phyloP scores from a whole-genome alignment of 2,113 vertebrate species.

The Phylloscopus trochilus region DNA sequence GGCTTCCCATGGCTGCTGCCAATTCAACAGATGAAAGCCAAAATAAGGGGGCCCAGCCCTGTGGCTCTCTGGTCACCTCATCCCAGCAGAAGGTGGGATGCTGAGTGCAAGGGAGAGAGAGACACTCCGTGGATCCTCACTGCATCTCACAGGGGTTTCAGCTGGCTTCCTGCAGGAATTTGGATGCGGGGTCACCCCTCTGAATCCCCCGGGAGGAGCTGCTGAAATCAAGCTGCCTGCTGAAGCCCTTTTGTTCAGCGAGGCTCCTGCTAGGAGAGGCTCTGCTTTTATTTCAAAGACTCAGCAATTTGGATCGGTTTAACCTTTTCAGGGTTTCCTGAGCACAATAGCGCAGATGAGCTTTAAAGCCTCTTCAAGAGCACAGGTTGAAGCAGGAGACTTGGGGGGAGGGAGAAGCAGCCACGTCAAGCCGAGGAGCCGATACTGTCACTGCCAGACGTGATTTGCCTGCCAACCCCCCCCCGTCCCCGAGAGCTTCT shows the following conservation, averaged over 20 bases:
- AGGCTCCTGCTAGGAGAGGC: slow-evolving; percentile 11
- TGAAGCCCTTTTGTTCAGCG: slow-evolving; percentile 15
- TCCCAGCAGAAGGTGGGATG: neutral
- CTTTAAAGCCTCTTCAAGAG: slow-evolving; percentile 5
- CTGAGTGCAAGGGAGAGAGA: neutral
- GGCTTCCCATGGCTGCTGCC: neutral
- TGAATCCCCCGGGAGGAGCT: neutral
- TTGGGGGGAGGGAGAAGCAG: neutral
- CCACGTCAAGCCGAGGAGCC: neutral
- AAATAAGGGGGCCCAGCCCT: neutral
- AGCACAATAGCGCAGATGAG: slow-evolving; percentile 50
- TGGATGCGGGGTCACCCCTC: neutral
- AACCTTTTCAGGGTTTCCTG: slow-evolving; percentile 43
- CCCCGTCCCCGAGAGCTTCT: neutral
- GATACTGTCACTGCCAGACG: neutral
- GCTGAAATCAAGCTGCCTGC: slow-evolving; percentile 28
- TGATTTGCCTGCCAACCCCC: neutral
- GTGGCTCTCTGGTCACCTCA: neutral
- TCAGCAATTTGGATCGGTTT: slow-evolving; percentile 50
- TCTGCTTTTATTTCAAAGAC: slow-evolving; percentile 40
- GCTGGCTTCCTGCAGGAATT: neutral
- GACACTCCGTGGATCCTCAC: neutral
- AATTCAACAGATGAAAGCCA: neutral
- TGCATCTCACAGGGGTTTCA: neutral
- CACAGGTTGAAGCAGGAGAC: neutral